Evolutionary conservation across 2,797 vertebrate genomes (phyloP).

Genomic region (Myoxocephalus aenaeus): DNA sequence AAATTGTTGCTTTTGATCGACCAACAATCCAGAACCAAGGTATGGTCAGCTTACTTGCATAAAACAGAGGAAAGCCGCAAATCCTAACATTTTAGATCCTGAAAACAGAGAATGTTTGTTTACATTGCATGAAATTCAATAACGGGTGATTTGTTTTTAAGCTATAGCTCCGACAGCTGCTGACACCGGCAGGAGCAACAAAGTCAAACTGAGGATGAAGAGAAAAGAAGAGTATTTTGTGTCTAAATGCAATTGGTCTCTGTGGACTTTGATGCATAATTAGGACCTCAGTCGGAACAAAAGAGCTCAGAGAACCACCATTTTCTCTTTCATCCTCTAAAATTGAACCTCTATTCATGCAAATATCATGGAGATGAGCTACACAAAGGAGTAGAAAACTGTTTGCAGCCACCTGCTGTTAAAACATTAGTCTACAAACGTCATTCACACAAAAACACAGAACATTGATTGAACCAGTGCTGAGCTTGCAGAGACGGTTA

Average conservation of each 20-base stretch:
- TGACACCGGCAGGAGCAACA: conserved; percentile 5
- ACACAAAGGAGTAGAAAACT: conserved; percentile 5
- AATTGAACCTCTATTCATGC: neutral
- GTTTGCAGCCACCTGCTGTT: conserved; percentile 38
- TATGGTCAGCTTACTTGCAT: neutral
- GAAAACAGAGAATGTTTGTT: neutral
- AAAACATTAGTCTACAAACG: neutral
- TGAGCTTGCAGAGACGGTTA: neutral
- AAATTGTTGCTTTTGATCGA: neutral
- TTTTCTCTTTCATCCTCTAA: conserved; percentile 20
- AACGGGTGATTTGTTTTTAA: neutral
- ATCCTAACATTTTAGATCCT: neutral
- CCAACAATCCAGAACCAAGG: neutral
- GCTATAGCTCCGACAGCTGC: neutral
- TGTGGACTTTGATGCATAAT: neutral
- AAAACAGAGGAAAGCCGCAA: neutral
- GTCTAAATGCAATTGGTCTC: neutral
- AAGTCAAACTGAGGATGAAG: neutral
- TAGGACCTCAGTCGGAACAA: neutral
- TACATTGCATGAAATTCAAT: neutral
- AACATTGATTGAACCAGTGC: neutral
- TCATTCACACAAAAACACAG: neutral
- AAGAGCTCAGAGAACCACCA: neutral
- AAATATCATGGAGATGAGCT: conserved; percentile 2
- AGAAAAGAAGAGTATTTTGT: neutral